Base-by-base conservation (phyloP, 2,888 invertebrate genomes). In the Corythucha ciliata region DNA sequence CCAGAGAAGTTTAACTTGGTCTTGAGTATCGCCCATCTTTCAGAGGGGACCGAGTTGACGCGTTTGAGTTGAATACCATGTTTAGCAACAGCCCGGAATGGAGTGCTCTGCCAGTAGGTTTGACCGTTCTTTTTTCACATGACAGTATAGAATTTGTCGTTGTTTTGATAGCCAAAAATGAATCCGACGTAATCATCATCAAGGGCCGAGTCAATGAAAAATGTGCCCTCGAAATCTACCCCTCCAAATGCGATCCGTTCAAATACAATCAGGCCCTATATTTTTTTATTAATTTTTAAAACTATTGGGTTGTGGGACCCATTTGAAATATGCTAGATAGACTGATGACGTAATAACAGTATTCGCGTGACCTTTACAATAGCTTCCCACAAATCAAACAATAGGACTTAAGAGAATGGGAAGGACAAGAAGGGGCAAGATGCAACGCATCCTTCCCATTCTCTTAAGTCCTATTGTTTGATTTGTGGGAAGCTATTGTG, bases 131-230 rank as follows among this genome's bases (percentile, higher is more conserved):
- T 92, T 72, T 96, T 96, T 94, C 94, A 96, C 86, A 92, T 91
- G 3, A 94, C 91, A 12, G 87, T 81, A 70, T 96, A 96, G 72
- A 94, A 96, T 60, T 83, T 82, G 48, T 81, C 81, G 66, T 88
- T 91, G 70, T 86, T 87, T 67, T 94, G 92, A 64, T 90, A 92
- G 57, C 89, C 85, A 64, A 62, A 49, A 57, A 96, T 83, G 63
- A 96, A 93, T 22, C 96, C 96, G 12, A 89, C 90, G 63, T 90
- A 94, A 66, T 96, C 96, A 64, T 96, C 93, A 66, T 96, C 96
- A 4, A 84, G 81, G 58, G 86, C 85, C 0, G 91, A 86, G 61
- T 89, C 87, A 0, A 96, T 82, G 64, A 87, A 94, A 68, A 96
- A 85, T 0, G 96, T 96, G 24, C 91, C 92, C 65, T 93, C 92